Percentiles rank a stretch among this genome's conserved stretches.
These are phyloP conservation scores for Alca torda DNA, from an alignment of 2,797 vertebrate species.

Conservation along the genomic window DNA sequence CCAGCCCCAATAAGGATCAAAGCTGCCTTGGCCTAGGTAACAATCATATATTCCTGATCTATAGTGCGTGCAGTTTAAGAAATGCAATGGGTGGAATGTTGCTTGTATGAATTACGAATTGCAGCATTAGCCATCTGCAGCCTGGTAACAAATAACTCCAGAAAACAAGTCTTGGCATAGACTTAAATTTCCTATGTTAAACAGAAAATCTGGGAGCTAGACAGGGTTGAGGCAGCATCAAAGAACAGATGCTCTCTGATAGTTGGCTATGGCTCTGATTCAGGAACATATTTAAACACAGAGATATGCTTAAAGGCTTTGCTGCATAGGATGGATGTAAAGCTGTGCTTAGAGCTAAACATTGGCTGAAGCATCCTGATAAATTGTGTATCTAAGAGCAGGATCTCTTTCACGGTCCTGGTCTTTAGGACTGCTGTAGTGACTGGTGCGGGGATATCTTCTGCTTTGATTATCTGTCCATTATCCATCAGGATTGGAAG, in stretches of 20 bases:
- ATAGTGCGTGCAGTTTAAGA: not conserved
- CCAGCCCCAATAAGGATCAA: not conserved
- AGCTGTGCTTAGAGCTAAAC: not conserved
- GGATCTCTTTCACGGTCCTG: not conserved
- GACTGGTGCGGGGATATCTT: not conserved
- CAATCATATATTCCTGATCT: not conserved
- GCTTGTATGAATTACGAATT: not conserved
- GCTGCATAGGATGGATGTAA: not conserved
- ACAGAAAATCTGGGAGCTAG: conserved; percentile 21
- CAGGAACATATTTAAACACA: conserved; percentile 18
- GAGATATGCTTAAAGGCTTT: not conserved
- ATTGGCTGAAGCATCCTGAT: not conserved
- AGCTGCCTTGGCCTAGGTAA: not conserved
- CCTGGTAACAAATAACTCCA: not conserved
- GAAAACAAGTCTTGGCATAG: conserved; percentile 39
- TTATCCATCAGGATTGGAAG: not conserved
- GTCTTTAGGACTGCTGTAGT: not conserved
- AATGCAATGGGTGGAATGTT: not conserved
- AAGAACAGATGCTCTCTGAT: conserved; percentile 48
- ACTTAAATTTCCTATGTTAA: not conserved
- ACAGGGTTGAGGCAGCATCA: conserved; percentile 3
- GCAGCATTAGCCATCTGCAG: conserved; percentile 24
- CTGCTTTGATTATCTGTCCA: not conserved
- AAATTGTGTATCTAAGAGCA: not conserved
- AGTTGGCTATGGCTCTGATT: conserved; percentile 15